Base-by-base conservation (phyloP, 2,888 invertebrate genomes). In the Pharmacophagus antenor region DNA sequence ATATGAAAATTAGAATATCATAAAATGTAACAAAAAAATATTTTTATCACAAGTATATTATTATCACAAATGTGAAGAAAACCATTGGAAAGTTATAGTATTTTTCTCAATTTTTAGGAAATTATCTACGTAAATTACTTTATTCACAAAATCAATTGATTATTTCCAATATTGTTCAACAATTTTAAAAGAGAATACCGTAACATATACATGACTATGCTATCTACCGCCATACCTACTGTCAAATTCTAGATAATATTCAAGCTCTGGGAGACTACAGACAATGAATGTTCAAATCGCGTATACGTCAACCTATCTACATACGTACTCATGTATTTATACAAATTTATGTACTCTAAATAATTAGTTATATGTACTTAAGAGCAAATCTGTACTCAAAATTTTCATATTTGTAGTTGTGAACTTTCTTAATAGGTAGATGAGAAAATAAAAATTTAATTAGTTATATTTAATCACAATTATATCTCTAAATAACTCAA, bases 401-500 rank as follows among this genome's bases (percentile, higher is more conserved):
- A 17, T 42, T 48, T 46, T 56, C 25, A 53, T 46, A 62, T 62
- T 58, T 59, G 48, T 63, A 62, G 61, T 58, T 58, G 47, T n/a
- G n/a, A n/a, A n/a, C n/a, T n/a, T 1, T 21, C 71, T 72, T 73
- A 70, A 72, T 67, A 71, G 74, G 66, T 70, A 67, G 67, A 72
- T 65, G 67, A 44, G 47, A 56, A 52, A 61, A 56, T 48, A 52
- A 59, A 54, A 42, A 42, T 61, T 52, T 25, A 6, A 12, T n/a
- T 70, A 69, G 76, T 67, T 70, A 72, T 68, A 75, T 68, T 73
- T 77, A 80, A 75, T 77, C 70, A 72, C 78, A 64, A 76, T 71
- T 72, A 77, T 52, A 61, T 52, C 69, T 73, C 70, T 85, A 84
- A 79, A 74, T 75, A 69, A 77, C 76, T 83, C 79, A 87, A 87